Evolutionary conservation across 2,888 invertebrate genomes (phyloP).

Genomic region (Erebia ligea): DNA sequence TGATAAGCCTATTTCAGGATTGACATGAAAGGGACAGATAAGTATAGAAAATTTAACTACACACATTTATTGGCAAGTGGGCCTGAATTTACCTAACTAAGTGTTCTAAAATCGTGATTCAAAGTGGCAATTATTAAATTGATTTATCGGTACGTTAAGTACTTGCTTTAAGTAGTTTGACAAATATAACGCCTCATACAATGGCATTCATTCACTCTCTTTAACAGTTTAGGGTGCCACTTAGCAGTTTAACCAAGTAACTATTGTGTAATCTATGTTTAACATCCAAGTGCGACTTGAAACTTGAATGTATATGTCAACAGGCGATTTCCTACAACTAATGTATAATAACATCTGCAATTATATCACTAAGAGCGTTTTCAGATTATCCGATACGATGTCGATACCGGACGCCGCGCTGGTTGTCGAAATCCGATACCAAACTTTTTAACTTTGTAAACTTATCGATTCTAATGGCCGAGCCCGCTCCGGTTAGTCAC

Average conservation of each 20-base stretch:
- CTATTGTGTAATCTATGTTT: too few relatives aligned
- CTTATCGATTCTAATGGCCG: too few relatives aligned
- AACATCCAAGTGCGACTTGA: constrained; percentile 11
- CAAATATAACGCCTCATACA: background rate
- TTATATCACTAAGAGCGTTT: constrained; percentile 63
- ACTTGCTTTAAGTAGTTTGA: background rate
- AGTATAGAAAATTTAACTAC: too few relatives aligned
- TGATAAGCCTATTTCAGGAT: too few relatives aligned
- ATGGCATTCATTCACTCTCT: background rate
- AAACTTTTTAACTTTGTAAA: too few relatives aligned
- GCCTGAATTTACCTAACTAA: too few relatives aligned
- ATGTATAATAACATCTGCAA: constrained; percentile 60
- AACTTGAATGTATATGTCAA: constrained; percentile 17
- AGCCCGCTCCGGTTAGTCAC: too few relatives aligned
- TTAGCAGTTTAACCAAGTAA: background rate
- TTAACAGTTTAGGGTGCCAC: constrained; percentile 3
- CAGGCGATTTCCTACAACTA: constrained; percentile 39
- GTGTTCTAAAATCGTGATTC: background rate
- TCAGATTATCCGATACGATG: too few relatives aligned
- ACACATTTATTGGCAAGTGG: too few relatives aligned
- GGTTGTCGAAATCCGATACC: too few relatives aligned
- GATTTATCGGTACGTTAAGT: background rate
- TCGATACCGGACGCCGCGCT: too few relatives aligned
- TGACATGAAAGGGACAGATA: too few relatives aligned
- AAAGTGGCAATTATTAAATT: background rate